These are phyloP conservation scores for Poeciliopsis gracilis DNA, from an alignment of 2,797 vertebrate genomes.

Conservation along the genomic window DNA sequence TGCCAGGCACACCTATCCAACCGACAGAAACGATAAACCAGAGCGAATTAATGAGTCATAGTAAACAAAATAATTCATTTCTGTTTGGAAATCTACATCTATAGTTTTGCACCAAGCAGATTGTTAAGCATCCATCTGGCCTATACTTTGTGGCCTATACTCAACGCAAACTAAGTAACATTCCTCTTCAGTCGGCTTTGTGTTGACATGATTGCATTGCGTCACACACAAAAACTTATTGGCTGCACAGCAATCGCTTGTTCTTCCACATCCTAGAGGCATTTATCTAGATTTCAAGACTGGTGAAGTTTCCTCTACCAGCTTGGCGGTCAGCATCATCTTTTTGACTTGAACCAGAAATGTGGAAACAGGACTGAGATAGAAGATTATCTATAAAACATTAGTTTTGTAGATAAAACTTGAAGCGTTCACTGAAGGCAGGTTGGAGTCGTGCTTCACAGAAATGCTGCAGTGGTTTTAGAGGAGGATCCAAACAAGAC, in stretches of 20 bases:
- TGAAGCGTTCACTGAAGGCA: background rate
- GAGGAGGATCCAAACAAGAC: background rate
- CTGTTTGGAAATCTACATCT: background rate
- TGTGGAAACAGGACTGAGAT: background rate
- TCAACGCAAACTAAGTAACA: background rate
- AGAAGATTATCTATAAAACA: fast-evolving
- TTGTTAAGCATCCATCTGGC: background rate
- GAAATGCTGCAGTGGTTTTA: background rate
- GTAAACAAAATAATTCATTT: conserved; percentile 2
- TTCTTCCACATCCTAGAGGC: background rate
- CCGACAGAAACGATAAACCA: conserved; percentile 4
- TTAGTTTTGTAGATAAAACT: background rate
- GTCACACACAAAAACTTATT: background rate
- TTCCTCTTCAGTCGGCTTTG: background rate
- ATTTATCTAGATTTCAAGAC: background rate
- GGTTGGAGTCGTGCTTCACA: background rate
- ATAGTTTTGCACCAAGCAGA: background rate
- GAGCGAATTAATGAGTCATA: conserved; percentile 47
- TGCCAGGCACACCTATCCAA: conserved; percentile 40
- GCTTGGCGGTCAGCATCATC: background rate
- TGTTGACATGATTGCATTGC: background rate
- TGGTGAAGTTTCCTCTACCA: background rate
- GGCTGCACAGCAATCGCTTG: background rate
- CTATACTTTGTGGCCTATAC: background rate
- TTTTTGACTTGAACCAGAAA: background rate